A percentile compares a stretch with the other conserved stretches of the same genome.
phyloP scores from a whole-genome alignment of 2,113 vertebrate species.

The Chitala chitala region DNA sequence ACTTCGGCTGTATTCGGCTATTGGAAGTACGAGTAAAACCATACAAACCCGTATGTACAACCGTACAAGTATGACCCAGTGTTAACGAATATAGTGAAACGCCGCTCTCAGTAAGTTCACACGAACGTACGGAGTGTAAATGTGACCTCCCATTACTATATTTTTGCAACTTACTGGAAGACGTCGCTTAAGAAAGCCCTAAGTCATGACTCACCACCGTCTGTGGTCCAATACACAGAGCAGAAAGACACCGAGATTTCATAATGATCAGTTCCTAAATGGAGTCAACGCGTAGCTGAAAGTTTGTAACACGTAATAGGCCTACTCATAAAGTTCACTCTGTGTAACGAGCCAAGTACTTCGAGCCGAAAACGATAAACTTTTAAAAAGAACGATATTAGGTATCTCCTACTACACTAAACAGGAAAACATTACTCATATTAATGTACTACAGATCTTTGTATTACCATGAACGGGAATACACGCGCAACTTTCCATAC shows the following conservation, averaged over 20 bases:
- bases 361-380: not conserved
- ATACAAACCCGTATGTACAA: too few species aligned
- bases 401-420: too few species aligned
- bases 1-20: too few species aligned
- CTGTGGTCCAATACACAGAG: not conserved
- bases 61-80: too few species aligned
- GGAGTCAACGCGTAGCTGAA: not conserved
- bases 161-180: slow-evolving; percentile 17
- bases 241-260: slow-evolving; percentile 8
- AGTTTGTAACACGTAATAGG: not conserved
- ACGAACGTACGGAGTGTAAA: too few species aligned
- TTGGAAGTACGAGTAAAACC: too few species aligned
- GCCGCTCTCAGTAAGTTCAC: not conserved
- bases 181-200: not conserved
- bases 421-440: too few species aligned
- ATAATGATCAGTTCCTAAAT: slow-evolving; percentile 27
- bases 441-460: too few species aligned
- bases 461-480: too few species aligned
- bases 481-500: too few species aligned
- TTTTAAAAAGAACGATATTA: too few species aligned
- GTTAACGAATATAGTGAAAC: not conserved
- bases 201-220: slow-evolving; percentile 14
- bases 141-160: not conserved
- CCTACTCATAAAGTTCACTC: not conserved
- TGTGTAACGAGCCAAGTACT: too few species aligned